Percentiles rank a stretch among this genome's conserved stretches.
phyloP scores from a whole-genome alignment of 2,113 vertebrate species.

The Machaerirhynchus nigripectus region DNA sequence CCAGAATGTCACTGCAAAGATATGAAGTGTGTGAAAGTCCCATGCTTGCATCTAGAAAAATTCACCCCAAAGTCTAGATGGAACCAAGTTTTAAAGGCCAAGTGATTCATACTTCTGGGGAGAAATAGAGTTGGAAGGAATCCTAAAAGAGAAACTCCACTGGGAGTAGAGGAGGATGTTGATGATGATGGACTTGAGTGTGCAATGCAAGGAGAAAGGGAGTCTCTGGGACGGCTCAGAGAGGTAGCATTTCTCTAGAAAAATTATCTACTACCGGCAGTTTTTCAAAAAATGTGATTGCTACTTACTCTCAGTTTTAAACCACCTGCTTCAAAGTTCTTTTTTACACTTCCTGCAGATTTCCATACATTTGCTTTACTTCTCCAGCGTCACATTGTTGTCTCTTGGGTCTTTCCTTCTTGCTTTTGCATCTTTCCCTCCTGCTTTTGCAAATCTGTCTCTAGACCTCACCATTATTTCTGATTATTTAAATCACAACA shows the following conservation, averaged over 20 bases:
- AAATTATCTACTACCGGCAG: neutral
- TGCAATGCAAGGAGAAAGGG: neutral
- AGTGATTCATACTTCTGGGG: neutral
- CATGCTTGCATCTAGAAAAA: neutral
- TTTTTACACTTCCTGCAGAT: neutral
- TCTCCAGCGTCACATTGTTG: neutral
- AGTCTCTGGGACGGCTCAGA: neutral
- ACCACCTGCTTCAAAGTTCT: neutral
- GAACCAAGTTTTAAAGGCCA: neutral
- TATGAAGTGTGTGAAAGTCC: neutral
- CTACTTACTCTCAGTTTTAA: neutral
- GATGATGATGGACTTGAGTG: neutral
- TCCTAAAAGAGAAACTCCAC: neutral
- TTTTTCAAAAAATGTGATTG: neutral
- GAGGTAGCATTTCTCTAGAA: neutral
- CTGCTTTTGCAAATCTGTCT: neutral
- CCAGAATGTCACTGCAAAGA: neutral
- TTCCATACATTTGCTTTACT: neutral
- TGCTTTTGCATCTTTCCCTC: neutral
- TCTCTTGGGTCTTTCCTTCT: neutral
- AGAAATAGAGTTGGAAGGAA: neutral
- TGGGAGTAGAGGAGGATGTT: neutral
- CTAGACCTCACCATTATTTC: neutral
- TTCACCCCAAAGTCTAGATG: neutral
- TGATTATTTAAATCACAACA: neutral